Percentiles rank a stretch among this genome's conserved stretches.
phyloP scores from a whole-genome alignment of 2,888 invertebrate genomes.

The Cephus sareptanus region DNA sequence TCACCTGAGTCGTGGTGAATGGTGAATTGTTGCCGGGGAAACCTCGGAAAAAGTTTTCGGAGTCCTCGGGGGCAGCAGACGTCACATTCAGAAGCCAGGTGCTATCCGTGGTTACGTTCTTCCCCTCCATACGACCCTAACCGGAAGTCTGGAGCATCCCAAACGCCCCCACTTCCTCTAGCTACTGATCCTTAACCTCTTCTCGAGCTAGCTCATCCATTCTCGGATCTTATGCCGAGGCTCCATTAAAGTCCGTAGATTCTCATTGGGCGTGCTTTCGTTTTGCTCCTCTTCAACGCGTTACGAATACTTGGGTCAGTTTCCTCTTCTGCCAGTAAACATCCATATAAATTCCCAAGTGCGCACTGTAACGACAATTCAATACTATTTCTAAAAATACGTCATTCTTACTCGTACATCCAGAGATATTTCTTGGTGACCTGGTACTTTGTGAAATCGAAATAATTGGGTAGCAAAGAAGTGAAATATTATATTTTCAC shows the following conservation, averaged over 20 bases:
- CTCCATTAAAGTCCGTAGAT: constrained; percentile 8
- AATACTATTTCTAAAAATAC: background rate
- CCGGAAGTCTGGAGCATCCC: constrained; percentile 62
- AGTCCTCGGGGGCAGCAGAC: constrained; percentile 44
- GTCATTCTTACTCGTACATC: background rate
- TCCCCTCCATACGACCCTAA: constrained; percentile 65
- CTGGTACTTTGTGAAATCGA: background rate
- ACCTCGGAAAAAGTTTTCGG: constrained; percentile 52
- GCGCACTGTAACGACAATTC: background rate
- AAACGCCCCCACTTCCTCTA: constrained; percentile 51
- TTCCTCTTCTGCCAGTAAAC: background rate
- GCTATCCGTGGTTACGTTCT: constrained; percentile 59
- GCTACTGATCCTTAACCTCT: constrained; percentile 29
- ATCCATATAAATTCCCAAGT: background rate
- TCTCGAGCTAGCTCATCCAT: constrained; percentile 36
- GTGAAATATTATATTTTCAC: background rate
- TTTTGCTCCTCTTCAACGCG: background rate
- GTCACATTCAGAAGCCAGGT: constrained; percentile 62
- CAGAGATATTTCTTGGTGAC: background rate
- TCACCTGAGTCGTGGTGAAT: constrained; percentile 63
- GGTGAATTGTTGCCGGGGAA: constrained; percentile 64
- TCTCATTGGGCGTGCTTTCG: background rate
- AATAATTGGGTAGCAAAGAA: background rate
- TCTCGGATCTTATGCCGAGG: constrained; percentile 35
- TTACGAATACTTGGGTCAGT: background rate